These are phyloP conservation scores for Parnassius orleans DNA, from an alignment of 2,888 invertebrate genomes.

Conservation along the genomic window DNA sequence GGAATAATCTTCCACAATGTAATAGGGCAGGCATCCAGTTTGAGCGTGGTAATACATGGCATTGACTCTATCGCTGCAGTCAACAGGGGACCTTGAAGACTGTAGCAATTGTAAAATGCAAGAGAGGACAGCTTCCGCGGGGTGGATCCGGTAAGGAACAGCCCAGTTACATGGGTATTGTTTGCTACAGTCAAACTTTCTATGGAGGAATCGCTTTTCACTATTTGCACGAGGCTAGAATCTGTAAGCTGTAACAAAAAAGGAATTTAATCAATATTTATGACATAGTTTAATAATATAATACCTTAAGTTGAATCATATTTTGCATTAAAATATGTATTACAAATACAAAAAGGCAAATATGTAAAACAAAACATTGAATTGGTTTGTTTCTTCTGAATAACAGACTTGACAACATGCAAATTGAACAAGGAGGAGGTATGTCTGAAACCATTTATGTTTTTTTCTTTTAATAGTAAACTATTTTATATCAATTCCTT, in stretches of 20 bases:
- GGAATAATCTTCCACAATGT: slow-evolving; percentile 68
- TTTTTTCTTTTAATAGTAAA: no score
- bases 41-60: slow-evolving; percentile 53
- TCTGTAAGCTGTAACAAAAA: slow-evolving; percentile 60
- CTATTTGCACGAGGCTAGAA: slow-evolving; percentile 62
- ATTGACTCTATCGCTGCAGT: slow-evolving; percentile 56
- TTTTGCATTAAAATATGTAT: no score
- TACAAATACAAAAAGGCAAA: no score
- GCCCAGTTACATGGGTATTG: slow-evolving; percentile 67
- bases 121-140: slow-evolving; percentile 53
- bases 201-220: slow-evolving; percentile 58
- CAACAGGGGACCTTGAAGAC: slow-evolving; percentile 63
- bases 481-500: no score
- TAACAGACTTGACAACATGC: no score
- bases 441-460: no score
- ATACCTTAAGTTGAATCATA: no score
- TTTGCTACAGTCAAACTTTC: slow-evolving; percentile 60
- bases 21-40: slow-evolving; percentile 59
- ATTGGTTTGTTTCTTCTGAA: no score
- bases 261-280: no score
- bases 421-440: no score
- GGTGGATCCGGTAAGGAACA: slow-evolving; percentile 59
- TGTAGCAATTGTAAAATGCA: slow-evolving; percentile 69
- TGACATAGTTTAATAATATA: no score
- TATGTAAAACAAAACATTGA: no score